Percentiles rank a stretch among this genome's conserved stretches.
phyloP scores from a whole-genome alignment of 2,888 invertebrate genomes.

The Volucella inanis region DNA sequence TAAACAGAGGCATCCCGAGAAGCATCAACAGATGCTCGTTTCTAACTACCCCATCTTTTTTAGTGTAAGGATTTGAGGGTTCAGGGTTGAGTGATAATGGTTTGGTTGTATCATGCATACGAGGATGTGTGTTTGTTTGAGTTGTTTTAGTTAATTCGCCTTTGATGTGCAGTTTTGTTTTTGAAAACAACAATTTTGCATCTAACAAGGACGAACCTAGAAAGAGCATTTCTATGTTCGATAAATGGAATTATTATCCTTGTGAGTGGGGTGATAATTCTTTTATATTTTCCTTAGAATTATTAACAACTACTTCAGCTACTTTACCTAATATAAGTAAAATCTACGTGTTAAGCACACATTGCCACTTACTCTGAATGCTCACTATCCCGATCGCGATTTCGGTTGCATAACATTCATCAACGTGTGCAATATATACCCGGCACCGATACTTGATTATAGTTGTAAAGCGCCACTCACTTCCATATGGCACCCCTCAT shows the following conservation, averaged over 20 bases:
- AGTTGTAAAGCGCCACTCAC: too few relatives aligned
- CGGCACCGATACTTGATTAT: too few relatives aligned
- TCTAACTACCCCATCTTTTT: not conserved
- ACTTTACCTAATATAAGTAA: too few relatives aligned
- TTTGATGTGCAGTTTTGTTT: slow-evolving; percentile 74
- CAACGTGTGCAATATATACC: too few relatives aligned
- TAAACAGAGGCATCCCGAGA: slow-evolving; percentile 36
- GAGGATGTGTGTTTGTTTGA: not conserved
- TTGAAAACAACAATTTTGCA: slow-evolving; percentile 57
- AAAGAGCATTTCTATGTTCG: slow-evolving; percentile 67
- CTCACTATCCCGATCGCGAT: too few relatives aligned
- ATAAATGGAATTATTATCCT: slow-evolving; percentile 38
- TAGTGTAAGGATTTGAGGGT: not conserved
- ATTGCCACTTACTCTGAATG: too few relatives aligned
- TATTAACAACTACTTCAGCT: too few relatives aligned
- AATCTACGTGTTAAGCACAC: too few relatives aligned
- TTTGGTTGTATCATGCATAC: slow-evolving; percentile 13
- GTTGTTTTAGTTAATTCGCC: slow-evolving; percentile 69
- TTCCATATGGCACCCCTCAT: too few relatives aligned
- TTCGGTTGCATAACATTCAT: too few relatives aligned
- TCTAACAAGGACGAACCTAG: slow-evolving; percentile 1
- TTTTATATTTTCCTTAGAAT: too few relatives aligned
- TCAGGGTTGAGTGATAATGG: slow-evolving; percentile 43
- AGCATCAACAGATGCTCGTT: slow-evolving; percentile 71
- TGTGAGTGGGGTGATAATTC: too few relatives aligned